Evolutionary conservation across 92 coral and sea anemone species (phyloP).

Genomic region (Paramuricea clavata): DNA sequence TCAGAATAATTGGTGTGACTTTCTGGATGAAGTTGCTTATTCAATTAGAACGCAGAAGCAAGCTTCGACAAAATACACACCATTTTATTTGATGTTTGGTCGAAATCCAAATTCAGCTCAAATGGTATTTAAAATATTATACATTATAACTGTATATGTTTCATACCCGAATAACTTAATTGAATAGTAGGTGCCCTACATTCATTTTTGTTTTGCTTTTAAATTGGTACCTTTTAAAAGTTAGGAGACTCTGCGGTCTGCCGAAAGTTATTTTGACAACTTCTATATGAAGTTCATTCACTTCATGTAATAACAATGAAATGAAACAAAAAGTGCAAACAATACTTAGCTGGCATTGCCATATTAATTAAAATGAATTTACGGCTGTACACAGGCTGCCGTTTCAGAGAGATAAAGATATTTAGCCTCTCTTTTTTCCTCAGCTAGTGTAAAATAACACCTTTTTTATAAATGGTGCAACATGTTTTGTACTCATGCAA

Average conservation of each 20-base stretch:
- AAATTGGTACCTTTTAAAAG: not conserved
- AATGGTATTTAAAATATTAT: constrained; percentile 12
- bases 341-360: too few species aligned
- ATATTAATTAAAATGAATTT: too few species aligned
- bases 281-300: not conserved
- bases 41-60: constrained; percentile 45
- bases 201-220: not conserved
- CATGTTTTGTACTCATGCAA: not conserved
- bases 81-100: constrained; percentile 57
- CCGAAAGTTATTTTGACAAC: not conserved
- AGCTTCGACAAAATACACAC: constrained; percentile 69
- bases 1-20: constrained; percentile 37
- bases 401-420: too few species aligned
- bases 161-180: not conserved
- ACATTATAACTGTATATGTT: not conserved
- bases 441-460: not conserved
- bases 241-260: not conserved
- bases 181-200: not conserved
- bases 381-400: too few species aligned
- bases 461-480: not conserved
- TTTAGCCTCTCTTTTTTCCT: not conserved
- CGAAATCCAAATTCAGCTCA: constrained; percentile 33
- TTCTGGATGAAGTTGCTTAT: constrained; percentile 25
- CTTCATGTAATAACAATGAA: not conserved
- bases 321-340: not conserved